A percentile compares a stretch with the other conserved stretches of the same genome.
Evolutionary conservation across 2,797 vertebrate species (phyloP).

Genomic region (Tiaroga cobitis): DNA sequence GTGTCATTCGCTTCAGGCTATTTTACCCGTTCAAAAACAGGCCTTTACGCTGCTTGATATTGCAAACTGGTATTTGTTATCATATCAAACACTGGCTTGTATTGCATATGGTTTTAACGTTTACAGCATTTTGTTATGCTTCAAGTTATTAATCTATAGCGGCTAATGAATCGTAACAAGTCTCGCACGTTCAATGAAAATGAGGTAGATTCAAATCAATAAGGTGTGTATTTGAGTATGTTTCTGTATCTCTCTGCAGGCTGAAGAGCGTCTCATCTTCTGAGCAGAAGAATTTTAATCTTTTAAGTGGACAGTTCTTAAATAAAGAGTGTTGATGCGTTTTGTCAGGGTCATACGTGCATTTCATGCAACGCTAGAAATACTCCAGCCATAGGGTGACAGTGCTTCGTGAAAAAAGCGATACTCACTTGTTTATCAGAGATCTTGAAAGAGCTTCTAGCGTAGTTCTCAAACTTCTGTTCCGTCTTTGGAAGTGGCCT

Average conservation of each 20-base stretch:
- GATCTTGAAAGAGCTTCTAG: slow-evolving; percentile 75
- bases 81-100: neutral
- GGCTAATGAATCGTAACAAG: no score
- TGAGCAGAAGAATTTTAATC: slow-evolving; percentile 9
- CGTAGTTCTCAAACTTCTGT: slow-evolving; percentile 83
- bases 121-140: neutral
- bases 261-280: slow-evolving; percentile 42
- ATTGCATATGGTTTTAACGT: no score
- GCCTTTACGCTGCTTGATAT: neutral
- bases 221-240: neutral
- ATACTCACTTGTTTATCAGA: slow-evolving; percentile 79
- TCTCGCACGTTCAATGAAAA: neutral
- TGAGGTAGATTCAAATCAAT: neutral
- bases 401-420: neutral
- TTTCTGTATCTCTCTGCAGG: slow-evolving; percentile 14
- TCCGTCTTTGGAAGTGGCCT: slow-evolving; percentile 79
- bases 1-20: neutral
- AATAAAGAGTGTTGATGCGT: slow-evolving; percentile 9
- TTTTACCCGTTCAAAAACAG: neutral
- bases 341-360: neutral
- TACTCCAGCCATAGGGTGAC: neutral
- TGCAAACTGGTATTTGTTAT: neutral
- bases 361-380: neutral
- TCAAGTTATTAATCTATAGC: neutral
- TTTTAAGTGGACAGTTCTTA: slow-evolving; percentile 39